Evolutionary conservation across 2,113 vertebrate species (phyloP), one percentile per base, ranked within the genome.

Genomic region (Chloroceryle aenea): DNA sequence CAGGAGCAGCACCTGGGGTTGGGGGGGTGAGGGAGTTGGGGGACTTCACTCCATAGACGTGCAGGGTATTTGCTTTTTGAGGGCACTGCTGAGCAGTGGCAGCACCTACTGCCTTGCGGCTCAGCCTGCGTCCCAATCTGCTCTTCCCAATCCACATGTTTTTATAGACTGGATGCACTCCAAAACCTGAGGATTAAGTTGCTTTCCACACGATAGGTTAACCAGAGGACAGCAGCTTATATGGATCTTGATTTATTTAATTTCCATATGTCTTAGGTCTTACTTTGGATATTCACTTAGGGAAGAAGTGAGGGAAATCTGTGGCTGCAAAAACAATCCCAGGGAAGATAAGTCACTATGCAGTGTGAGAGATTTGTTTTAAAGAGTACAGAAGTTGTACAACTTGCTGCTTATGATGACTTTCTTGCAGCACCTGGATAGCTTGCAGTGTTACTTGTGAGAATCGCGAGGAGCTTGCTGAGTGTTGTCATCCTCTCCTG

Each of bases 171-270:
- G 87, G 72, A 92, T 36, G 34, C 12, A 8, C 43, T 94, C 84
- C 87, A 94, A 87, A 91, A 86, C 84, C 82, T 59, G 62, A 90
- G 82, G 85, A 92, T 97, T 93, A 97, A 81, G 76, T 87, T 73
- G 48, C 78, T 84, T 90, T 96, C 82, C 68, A 84, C 55, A 62
- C 69, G 68, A 90, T 36, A 93, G 93, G 94, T 90, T 93, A 96
- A 64, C 48, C 68, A 90, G 79, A 78, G 85, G 93, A 75, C 90
- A 90, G 6, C 61, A 85, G 89, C 55, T 93, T 87, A 86, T 90
- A 87, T 74, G 58, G 63, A 27, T 85, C 77, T 95, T 87, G 48
- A 90, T 91, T 95, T 90, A 25, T 96, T 89, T 87, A 43, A 90
- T 94, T 97, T 94, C 89, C 68, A 25, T 93, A 75, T 94, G 91